phyloP scores from a whole-genome alignment of 2,113 vertebrate species.

The Accipiter cooperii region DNA sequence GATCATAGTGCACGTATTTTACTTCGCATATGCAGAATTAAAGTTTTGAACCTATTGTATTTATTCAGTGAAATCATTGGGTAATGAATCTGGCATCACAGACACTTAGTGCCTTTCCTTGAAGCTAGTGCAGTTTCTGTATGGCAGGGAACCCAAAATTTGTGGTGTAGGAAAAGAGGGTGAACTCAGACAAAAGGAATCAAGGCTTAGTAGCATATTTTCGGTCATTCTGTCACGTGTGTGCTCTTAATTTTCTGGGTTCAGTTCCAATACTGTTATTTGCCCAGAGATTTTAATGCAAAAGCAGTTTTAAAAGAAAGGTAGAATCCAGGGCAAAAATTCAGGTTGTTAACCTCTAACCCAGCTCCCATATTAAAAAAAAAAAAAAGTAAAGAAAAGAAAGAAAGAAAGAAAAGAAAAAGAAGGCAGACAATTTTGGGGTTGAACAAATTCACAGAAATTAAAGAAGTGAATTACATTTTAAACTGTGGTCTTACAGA shows the following conservation, averaged over 20 bases:
- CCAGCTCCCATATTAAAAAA: not conserved
- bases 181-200: not conserved
- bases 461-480: not conserved
- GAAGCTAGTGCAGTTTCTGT: not conserved
- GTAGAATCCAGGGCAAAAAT: not conserved
- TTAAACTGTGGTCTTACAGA: not conserved
- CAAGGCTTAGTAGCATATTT: not conserved
- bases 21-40: not conserved
- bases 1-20: not conserved
- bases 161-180: not conserved
- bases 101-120: not conserved
- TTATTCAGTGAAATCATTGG: not conserved
- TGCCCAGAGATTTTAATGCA: not conserved
- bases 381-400: not conserved
- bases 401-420: too few relatives aligned
- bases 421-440: not conserved
- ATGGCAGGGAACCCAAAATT: not conserved
- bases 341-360: not conserved
- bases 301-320: not conserved
- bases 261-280: not conserved
- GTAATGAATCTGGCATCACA: not conserved
- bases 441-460: not conserved
- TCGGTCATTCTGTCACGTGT: not conserved
- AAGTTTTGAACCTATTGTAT: not conserved
- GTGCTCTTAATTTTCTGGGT: not conserved